phyloP scores from a whole-genome alignment of 1,140 invertebrate species.

The Druon quercuslanigerum region DNA sequence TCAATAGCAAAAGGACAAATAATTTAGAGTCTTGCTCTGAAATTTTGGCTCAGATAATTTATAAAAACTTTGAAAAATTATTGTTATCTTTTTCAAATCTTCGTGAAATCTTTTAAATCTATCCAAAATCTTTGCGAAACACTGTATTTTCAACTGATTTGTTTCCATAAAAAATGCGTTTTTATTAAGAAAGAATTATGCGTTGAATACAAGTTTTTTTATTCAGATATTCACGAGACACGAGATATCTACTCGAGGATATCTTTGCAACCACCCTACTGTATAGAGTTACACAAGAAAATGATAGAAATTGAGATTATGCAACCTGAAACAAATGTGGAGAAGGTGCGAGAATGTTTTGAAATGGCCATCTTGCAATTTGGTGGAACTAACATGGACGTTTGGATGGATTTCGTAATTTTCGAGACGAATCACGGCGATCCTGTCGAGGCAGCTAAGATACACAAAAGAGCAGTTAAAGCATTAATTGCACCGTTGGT shows the following conservation, averaged over 20 bases:
- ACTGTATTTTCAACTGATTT: background rate
- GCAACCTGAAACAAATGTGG: conserved; percentile 67
- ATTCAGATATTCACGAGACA: conserved; percentile 68
- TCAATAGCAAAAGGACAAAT: too few relatives aligned
- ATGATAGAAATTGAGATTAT: conserved; percentile 75
- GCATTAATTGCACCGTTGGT: conserved; percentile 64
- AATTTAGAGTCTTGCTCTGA: too few relatives aligned
- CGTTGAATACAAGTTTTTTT: conserved; percentile 30
- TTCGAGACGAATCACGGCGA: conserved; percentile 77
- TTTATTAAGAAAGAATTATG: conserved; percentile 13
- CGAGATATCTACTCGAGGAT: conserved; percentile 71
- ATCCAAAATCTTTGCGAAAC: background rate
- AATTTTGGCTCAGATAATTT: too few relatives aligned
- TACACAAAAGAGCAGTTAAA: conserved; percentile 76
- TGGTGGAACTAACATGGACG: conserved; percentile 73
- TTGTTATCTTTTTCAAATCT: too few relatives aligned
- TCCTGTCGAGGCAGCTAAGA: conserved; percentile 63
- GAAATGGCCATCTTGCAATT: conserved; percentile 74
- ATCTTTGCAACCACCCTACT: conserved; percentile 68
- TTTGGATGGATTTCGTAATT: conserved; percentile 79
- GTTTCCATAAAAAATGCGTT: conserved; percentile 1
- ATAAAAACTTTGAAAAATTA: too few relatives aligned
- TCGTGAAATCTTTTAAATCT: too few relatives aligned
- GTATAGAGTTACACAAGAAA: conserved; percentile 74
- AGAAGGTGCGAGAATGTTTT: conserved; percentile 69